These are phyloP conservation scores for Andrena marginata DNA, from an alignment of 2,888 invertebrate species.

Conservation along the genomic window DNA sequence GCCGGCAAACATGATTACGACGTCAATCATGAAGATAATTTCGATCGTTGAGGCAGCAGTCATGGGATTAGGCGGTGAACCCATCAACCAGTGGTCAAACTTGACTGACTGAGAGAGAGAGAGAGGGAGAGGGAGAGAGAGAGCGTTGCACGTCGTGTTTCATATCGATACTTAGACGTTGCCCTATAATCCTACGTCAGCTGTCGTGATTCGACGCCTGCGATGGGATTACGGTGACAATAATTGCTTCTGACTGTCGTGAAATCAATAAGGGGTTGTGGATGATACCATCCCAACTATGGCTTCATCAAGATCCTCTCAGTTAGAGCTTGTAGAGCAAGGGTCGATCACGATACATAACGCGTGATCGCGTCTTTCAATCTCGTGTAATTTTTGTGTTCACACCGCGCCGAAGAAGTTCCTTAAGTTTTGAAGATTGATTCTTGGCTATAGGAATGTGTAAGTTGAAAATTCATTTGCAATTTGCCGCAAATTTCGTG, in stretches of 20 bases:
- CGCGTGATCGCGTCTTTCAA: no score
- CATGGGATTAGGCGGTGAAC: constrained; percentile 48
- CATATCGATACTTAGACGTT: constrained; percentile 63
- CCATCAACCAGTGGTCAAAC: constrained; percentile 58
- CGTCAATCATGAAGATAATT: constrained; percentile 61
- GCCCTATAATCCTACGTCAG: constrained; percentile 45
- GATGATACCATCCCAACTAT: neutral
- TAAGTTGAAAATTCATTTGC: no score
- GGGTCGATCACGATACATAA: neutral
- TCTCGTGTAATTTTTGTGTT: no score
- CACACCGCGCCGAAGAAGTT: no score
- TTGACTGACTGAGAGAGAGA: constrained; percentile 52
- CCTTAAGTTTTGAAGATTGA: no score
- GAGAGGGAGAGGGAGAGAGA: constrained; percentile 13
- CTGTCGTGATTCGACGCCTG: constrained; percentile 39
- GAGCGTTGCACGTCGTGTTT: constrained; percentile 38
- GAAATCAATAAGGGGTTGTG: constrained; percentile 41
- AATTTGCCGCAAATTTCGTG: no score
- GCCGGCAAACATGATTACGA: constrained; percentile 20
- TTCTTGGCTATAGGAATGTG: no score
- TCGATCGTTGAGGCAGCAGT: constrained; percentile 57
- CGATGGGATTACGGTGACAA: constrained; percentile 42
- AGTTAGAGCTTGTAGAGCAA: neutral
- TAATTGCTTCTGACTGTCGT: constrained; percentile 43
- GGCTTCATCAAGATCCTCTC: neutral